Evolutionary conservation across 2,113 vertebrate genomes (phyloP).

Genomic region (Plecturocebus donacophilus): DNA sequence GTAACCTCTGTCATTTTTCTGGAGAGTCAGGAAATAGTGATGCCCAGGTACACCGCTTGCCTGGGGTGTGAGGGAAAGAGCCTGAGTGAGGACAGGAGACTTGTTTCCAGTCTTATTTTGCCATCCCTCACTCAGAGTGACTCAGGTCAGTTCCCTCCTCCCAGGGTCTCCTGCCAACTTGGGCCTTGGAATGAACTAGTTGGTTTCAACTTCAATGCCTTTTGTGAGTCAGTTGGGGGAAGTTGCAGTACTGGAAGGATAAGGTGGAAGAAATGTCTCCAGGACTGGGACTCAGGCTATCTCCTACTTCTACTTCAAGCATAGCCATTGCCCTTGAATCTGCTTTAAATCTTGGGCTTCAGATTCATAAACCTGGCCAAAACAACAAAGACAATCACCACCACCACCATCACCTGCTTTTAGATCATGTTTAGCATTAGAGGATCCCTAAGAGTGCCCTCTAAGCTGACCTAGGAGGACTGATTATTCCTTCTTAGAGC

Average conservation of each 20-base stretch:
- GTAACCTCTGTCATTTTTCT: not conserved
- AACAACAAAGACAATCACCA: not conserved
- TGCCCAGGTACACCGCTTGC: rapidly evolving
- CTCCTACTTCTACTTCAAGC: not conserved
- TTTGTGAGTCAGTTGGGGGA: not conserved
- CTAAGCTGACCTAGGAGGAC: not conserved
- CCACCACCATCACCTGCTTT: not conserved
- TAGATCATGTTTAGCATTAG: not conserved
- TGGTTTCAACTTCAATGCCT: not conserved
- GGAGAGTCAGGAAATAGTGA: not conserved
- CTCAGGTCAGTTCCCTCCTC: not conserved
- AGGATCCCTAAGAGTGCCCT: not conserved
- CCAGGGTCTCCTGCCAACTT: not conserved
- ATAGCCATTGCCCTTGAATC: not conserved
- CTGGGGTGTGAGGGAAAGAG: not conserved
- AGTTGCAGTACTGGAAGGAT: not conserved
- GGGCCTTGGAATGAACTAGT: not conserved
- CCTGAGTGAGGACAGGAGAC: not conserved
- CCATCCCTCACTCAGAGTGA: not conserved
- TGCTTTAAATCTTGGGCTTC: not conserved
- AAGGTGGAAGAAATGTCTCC: not conserved
- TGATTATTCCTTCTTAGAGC: not conserved
- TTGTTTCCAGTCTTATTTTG: not conserved
- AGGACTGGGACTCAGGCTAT: not conserved
- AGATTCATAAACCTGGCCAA: not conserved